Percentiles rank a stretch among this genome's conserved stretches.
Evolutionary conservation across 2,797 vertebrate genomes (phyloP).

Genomic region (Cichlasoma orientale): DNA sequence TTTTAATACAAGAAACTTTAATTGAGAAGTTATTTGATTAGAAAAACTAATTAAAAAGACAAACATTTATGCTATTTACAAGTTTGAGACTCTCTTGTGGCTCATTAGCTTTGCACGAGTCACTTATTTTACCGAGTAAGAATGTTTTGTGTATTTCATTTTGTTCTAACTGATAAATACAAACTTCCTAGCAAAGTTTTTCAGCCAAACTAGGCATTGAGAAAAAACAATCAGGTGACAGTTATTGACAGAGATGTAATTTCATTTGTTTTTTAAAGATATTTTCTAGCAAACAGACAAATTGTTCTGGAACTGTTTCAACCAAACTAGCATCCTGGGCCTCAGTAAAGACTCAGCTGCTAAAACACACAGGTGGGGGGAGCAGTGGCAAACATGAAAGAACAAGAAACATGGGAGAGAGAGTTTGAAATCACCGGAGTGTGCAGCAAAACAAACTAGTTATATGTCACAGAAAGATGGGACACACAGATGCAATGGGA

Average conservation of each 20-base stretch:
- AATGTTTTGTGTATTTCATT: not conserved
- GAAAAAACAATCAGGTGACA: not conserved
- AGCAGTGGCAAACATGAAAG: conserved; percentile 1
- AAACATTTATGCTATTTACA: not conserved
- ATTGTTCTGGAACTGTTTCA: not conserved
- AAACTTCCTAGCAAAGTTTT: not conserved
- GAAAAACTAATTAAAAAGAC: not conserved
- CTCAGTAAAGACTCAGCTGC: conserved; percentile 12
- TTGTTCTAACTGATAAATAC: not conserved
- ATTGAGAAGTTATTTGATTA: not conserved
- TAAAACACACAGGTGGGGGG: not conserved
- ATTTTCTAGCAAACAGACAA: not conserved
- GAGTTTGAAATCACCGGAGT: conserved; percentile 9
- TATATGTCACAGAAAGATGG: not conserved
- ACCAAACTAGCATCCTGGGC: conserved; percentile 1
- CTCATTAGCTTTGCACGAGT: not conserved
- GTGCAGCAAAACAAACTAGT: conserved; percentile 8
- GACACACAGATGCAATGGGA: conserved; percentile 1
- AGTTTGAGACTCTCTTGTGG: not conserved
- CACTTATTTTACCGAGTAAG: not conserved
- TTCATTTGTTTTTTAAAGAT: not conserved
- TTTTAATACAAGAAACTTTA: not conserved
- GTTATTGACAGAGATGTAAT: not conserved
- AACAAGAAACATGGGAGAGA: not conserved
- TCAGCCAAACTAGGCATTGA: not conserved